phyloP scores from a whole-genome alignment of 2,797 vertebrate genomes.

The Podargus strigoides region DNA sequence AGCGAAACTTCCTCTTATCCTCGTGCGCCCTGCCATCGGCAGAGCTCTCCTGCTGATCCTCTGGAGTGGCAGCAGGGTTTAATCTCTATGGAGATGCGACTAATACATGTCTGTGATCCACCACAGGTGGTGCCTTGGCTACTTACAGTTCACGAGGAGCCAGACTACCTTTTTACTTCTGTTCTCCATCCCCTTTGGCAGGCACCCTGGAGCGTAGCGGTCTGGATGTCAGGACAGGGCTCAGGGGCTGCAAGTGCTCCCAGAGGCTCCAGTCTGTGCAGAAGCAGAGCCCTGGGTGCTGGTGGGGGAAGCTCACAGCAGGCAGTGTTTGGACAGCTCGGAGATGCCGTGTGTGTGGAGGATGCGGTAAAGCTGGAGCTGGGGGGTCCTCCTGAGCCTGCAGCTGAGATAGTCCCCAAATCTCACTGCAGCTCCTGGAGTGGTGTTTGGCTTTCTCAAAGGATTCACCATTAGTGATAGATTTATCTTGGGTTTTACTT shows the following conservation, averaged over 20 bases:
- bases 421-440: neutral
- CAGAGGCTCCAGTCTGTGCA: neutral
- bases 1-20: neutral
- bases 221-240: neutral
- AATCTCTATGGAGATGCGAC: neutral
- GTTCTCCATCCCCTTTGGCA: neutral
- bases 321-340: neutral
- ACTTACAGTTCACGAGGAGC: fast-evolving
- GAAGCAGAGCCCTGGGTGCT: neutral
- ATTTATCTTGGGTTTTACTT: neutral
- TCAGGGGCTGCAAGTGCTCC: neutral
- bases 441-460: neutral
- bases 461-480: neutral
- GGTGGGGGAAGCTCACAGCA: fast-evolving
- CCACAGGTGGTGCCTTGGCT: neutral
- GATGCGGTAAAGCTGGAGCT: neutral
- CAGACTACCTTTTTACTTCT: neutral
- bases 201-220: fast-evolving
- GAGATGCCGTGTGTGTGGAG: neutral
- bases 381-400: neutral
- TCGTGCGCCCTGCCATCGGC: fast-evolving
- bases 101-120: fast-evolving
- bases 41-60: neutral
- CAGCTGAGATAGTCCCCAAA: neutral
- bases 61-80: neutral